Evolutionary conservation across 2,113 vertebrate genomes (phyloP).

Genomic region (Apus apus): DNA sequence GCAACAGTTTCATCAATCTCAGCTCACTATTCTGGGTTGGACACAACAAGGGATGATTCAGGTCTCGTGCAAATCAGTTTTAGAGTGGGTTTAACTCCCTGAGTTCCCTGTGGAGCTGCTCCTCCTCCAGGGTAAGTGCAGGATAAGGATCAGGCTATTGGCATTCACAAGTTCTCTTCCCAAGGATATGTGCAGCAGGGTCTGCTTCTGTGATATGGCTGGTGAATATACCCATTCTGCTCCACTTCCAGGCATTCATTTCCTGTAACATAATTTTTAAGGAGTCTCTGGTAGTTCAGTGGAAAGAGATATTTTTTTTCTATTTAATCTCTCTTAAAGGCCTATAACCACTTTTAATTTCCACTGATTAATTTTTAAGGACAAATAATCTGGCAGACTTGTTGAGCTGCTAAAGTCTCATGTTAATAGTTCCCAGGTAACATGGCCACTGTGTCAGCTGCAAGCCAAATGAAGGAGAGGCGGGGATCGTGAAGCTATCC

Average conservation of each 20-base stretch:
- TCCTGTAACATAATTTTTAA: slow-evolving; percentile 6
- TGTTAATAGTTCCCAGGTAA: not conserved
- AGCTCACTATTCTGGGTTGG: not conserved
- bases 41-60: not conserved
- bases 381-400: not conserved
- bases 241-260: not conserved
- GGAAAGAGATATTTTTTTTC: not conserved
- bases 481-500: accelerated
- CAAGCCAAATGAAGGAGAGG: not conserved
- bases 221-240: not conserved
- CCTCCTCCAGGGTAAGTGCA: not conserved
- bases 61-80: not conserved
- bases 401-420: not conserved
- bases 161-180: not conserved
- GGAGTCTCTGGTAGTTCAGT: not conserved
- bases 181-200: not conserved
- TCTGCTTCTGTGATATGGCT: not conserved
- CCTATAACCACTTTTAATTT: not conserved
- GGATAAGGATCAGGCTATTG: not conserved
- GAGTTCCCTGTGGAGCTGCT: not conserved
- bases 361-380: not conserved
- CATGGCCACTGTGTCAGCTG: accelerated
- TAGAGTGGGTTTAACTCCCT: not conserved
- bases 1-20: not conserved
- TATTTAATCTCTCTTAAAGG: not conserved